Conservation (phyloP, 2,888 invertebrate species). For the Drosophila quinaria region DNA sequence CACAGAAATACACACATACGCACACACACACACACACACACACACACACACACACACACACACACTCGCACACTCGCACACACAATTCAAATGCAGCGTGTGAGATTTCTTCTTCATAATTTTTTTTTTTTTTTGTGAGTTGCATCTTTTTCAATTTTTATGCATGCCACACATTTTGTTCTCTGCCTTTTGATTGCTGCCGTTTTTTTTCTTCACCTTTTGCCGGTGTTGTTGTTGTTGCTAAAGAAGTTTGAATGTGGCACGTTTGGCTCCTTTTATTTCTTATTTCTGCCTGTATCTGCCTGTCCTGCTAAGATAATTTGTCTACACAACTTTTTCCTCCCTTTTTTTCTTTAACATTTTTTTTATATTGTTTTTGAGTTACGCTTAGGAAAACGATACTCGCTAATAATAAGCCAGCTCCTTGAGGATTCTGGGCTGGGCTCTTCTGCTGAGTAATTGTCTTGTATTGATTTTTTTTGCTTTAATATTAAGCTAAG, state of each 20-base stretch:
- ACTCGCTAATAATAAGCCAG: conserved; percentile 22
- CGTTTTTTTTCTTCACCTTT: conserved; percentile 38
- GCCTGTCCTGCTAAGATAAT: conserved; percentile 38
- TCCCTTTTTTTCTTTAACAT: not conserved
- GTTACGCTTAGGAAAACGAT: not conserved
- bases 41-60: conserved; percentile 29
- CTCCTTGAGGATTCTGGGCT: conserved; percentile 27
- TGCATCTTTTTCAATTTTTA: conserved; percentile 80
- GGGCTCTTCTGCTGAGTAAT: conserved; percentile 6
- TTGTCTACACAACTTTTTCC: conserved; percentile 58
- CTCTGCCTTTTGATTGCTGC: conserved; percentile 54
- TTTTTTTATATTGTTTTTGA: conserved; percentile 5
- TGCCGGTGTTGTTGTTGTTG: conserved; percentile 17
- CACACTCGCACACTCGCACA: conserved; percentile 20
- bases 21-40: conserved; percentile 35
- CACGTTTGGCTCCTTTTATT: conserved; percentile 65
- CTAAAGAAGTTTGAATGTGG: conserved; percentile 77
- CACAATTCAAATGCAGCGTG: conserved; percentile 65
- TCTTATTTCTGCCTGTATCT: conserved; percentile 16
- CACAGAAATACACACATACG: conserved; percentile 47
- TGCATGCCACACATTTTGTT: conserved; percentile 75
- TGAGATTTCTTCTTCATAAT: conserved; percentile 58
- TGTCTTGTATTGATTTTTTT: conserved; percentile 16
- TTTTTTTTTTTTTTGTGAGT: conserved; percentile 41
- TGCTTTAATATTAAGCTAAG: not conserved